Evolutionary conservation across 1,140 invertebrate species (phyloP).

Genomic region (Chrysoperla carnea): DNA sequence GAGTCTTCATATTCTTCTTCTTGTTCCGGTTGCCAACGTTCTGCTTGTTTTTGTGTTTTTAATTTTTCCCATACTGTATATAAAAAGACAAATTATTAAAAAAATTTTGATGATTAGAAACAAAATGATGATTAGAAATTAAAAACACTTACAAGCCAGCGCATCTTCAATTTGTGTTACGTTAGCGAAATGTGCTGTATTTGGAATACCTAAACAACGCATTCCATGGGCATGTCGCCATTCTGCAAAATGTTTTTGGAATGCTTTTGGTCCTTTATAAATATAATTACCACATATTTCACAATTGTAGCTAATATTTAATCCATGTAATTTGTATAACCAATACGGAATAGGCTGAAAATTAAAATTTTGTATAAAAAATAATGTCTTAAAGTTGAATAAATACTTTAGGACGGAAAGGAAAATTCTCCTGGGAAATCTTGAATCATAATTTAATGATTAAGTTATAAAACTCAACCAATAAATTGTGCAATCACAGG

Average conservation of each 20-base stretch:
- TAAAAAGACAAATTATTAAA: conserved; percentile 11
- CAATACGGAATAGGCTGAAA: conserved; percentile 92
- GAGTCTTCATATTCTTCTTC: conserved; percentile 99
- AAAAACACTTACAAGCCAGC: conserved; percentile 53
- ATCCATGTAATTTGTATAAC: conserved; percentile 96
- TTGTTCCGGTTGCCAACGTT: conserved; percentile 91
- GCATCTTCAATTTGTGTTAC: conserved; percentile 99
- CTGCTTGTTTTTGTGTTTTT: conserved; percentile 84
- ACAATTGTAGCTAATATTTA: conserved; percentile 98
- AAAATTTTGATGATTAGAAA: not conserved
- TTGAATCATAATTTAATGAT: no score
- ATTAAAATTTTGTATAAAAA: conserved; percentile 5
- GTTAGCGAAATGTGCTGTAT: conserved; percentile 99
- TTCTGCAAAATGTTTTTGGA: conserved; percentile 97
- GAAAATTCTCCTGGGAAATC: no score
- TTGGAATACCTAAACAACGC: conserved; percentile 96
- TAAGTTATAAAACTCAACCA: no score
- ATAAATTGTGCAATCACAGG: no score
- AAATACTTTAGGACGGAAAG: no score
- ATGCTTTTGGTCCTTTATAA: conserved; percentile 99
- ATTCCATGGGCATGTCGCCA: conserved; percentile 99
- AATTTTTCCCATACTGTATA: conserved; percentile 91
- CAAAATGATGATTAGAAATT: no score
- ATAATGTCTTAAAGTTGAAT: no score
- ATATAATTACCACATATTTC: conserved; percentile 99